Evolutionary conservation across 2,888 invertebrate genomes (phyloP).

Genomic region (Stomorhina lunata): DNA sequence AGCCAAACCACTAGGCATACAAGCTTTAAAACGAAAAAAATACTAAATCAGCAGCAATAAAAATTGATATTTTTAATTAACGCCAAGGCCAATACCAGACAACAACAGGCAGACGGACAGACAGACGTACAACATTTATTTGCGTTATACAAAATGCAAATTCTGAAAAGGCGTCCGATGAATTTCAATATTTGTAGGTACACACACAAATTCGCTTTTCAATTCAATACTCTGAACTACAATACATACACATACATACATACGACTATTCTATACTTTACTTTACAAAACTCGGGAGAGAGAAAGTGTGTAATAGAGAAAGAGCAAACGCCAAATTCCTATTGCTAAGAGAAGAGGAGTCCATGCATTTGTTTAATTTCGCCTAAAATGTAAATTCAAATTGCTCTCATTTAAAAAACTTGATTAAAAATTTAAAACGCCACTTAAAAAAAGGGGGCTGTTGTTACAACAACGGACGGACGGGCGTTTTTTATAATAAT

Average conservation of each 20-base stretch:
- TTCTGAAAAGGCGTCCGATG: slow-evolving; percentile 59
- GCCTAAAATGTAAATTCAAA: background rate
- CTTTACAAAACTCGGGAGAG: background rate
- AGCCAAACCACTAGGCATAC: slow-evolving; percentile 51
- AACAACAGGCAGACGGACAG: too few relatives aligned
- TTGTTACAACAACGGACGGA: too few relatives aligned
- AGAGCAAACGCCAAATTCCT: background rate
- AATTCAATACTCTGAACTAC: slow-evolving; percentile 21
- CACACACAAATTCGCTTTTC: slow-evolving; percentile 39
- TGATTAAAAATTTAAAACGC: background rate
- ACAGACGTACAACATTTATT: slow-evolving; percentile 47
- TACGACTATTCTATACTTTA: background rate
- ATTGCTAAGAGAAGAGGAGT: slow-evolving; percentile 17
- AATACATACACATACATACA: background rate
- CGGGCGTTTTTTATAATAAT: background rate
- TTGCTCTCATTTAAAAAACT: background rate
- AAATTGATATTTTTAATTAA: slow-evolving; percentile 65
- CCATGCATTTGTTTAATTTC: background rate
- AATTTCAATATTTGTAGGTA: slow-evolving; percentile 64
- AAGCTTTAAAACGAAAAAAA: slow-evolving; percentile 31
- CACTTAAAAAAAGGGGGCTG: slow-evolving; percentile 23
- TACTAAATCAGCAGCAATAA: slow-evolving; percentile 35
- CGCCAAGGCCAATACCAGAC: slow-evolving; percentile 65
- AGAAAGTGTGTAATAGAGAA: slow-evolving; percentile 30
- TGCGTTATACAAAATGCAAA: slow-evolving; percentile 64